These are phyloP conservation scores for Cossypha dichroa DNA, from an alignment of 2,797 vertebrate species.

Conservation along the genomic window DNA sequence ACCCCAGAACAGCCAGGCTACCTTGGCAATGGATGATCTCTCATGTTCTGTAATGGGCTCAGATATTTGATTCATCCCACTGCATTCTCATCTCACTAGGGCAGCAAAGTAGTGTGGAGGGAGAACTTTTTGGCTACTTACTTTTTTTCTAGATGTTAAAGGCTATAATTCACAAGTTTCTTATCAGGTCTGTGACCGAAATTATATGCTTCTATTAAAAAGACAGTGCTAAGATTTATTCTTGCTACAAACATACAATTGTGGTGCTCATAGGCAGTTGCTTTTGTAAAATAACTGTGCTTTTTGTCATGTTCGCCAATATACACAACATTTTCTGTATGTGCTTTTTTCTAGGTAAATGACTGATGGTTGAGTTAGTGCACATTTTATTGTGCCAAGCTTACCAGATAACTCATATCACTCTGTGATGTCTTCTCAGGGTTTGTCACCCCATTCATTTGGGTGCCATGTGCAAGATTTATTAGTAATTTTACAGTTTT, in stretches of 20 bases:
- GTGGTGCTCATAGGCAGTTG: background rate
- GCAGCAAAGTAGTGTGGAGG: background rate
- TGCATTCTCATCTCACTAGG: background rate
- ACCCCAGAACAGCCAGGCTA: background rate
- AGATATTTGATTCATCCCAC: background rate
- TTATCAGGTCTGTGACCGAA: background rate
- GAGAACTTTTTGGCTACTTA: background rate
- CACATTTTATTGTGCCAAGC: background rate
- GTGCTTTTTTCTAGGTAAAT: background rate
- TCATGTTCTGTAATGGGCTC: background rate
- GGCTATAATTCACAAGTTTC: background rate
- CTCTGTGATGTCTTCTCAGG: background rate
- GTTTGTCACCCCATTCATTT: background rate
- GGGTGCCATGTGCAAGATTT: background rate
- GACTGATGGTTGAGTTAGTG: background rate
- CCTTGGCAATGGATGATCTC: background rate
- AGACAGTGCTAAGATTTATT: background rate
- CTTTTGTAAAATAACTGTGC: background rate
- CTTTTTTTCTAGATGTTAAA: background rate
- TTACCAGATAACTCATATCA: background rate
- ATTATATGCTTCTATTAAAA: background rate
- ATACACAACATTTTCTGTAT: rapidly evolving
- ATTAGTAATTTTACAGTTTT: background rate
- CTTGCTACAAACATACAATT: background rate
- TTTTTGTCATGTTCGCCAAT: background rate